Evolutionary conservation across 2,113 vertebrate species (phyloP), one percentile per base, ranked within the genome.

Genomic region (Eublepharis macularius): DNA sequence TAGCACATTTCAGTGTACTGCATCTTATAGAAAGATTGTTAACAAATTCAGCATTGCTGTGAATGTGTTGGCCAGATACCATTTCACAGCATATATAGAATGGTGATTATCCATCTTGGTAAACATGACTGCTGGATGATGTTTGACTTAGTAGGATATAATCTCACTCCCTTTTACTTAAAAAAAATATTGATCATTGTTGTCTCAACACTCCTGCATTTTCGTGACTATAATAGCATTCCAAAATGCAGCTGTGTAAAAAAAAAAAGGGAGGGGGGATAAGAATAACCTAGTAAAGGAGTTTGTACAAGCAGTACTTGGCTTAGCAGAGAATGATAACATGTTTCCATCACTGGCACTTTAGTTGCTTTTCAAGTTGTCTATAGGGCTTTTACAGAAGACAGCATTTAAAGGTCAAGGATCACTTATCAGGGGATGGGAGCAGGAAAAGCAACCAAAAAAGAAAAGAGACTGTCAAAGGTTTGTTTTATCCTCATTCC

Each of bases 401-500:
- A 77, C 70, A 92, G 85, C 89, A 92, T 91, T 91, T 89, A 91
- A 94, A 93, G 89, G 93, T 92, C 92, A 94, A 88, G 87, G 88
- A 91, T 93, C 88, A 91, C 84, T 54, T 90, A 93, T 34, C 82
- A 92, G 82, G 74, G 73, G n/a, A n/a, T n/a, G n/a, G n/a, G 41
- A 90, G 75, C 26, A 90, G 84, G 86, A 91, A 95, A 94, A 91
- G 86, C 91, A 92, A 91, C 36, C 92, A 76, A 85, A 81, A 89
- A 87, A 90, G 85, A 93, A 85, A 93, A 87, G 81, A 89, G 86
- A 90, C 43, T 80, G 68, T 73, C 70, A 74, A 80, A 80, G 54
- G 43, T 47, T 86, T 72, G 51, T 86, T 74, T 86, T 80, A 86
- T 80, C 43, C n/a, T 73, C 21, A 32, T 73, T 80, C 73, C n/a